Percentiles rank a stretch among this genome's conserved stretches.
Conservation (phyloP, 2,113 vertebrate species). For the Halcyon malimbica region DNA sequence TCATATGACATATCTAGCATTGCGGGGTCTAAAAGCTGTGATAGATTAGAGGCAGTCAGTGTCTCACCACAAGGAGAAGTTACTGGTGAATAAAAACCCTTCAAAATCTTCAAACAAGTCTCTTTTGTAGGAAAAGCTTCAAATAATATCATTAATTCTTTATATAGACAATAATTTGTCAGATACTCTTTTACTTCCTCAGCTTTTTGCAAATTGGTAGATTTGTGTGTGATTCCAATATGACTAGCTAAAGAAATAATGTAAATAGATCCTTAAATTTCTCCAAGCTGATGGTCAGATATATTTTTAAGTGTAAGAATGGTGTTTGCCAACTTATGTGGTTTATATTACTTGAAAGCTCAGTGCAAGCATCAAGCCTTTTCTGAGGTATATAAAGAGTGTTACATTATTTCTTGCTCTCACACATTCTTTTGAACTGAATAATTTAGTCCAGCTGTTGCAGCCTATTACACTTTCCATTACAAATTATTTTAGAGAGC, state of each 20-base stretch:
- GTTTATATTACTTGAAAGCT: neutral
- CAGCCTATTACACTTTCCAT: neutral
- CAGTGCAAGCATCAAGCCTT: neutral
- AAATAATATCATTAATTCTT: neutral
- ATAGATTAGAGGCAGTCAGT: neutral
- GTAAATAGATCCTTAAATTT: neutral
- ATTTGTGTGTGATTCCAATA: neutral
- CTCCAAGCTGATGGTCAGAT: neutral
- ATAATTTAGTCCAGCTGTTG: slow-evolving; percentile 3
- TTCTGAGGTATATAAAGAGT: neutral
- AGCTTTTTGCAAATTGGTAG: neutral
- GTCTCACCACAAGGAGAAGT: neutral
- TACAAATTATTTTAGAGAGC: slow-evolving; percentile 12
- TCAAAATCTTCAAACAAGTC: neutral
- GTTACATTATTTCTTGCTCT: neutral
- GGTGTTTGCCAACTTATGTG: neutral
- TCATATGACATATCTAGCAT: neutral
- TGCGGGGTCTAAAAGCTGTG: neutral
- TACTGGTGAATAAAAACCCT: neutral
- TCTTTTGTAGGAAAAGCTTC: neutral
- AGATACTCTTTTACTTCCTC: neutral
- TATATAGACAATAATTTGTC: neutral
- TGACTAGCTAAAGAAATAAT: neutral
- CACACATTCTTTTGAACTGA: neutral
- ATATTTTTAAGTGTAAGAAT: neutral